phyloP scores from a whole-genome alignment of 2,888 invertebrate genomes.

The Eledone cirrhosa region DNA sequence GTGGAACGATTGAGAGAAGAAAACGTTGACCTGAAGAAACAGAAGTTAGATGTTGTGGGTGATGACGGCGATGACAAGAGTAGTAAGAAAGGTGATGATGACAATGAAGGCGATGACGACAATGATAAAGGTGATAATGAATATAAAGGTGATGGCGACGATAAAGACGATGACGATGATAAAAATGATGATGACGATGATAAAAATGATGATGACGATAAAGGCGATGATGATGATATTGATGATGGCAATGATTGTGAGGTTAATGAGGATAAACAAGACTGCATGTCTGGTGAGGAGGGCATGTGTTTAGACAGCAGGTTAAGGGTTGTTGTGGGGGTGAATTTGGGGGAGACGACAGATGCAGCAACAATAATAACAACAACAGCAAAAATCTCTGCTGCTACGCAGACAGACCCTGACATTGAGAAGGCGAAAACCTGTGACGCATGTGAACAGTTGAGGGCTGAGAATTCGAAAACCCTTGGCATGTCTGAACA shows the following conservation, averaged over 20 bases:
- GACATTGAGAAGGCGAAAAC: neutral
- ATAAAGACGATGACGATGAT: slow-evolving; percentile 22
- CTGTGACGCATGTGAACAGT: slow-evolving; percentile 5
- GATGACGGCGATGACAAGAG: too few species aligned
- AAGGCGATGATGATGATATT: slow-evolving; percentile 25
- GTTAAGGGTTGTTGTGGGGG: too few species aligned
- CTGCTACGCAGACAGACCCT: too few species aligned
- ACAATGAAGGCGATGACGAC: slow-evolving; percentile 19
- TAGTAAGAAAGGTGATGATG: slow-evolving; percentile 24
- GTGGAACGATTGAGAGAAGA: neutral
- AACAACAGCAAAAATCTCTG: too few species aligned
- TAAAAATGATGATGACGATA: slow-evolving; percentile 11
- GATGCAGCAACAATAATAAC: too few species aligned
- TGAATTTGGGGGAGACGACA: too few species aligned
- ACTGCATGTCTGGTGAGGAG: neutral
- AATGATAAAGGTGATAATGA: neutral
- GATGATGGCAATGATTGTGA: neutral
- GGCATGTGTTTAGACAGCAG: too few species aligned
- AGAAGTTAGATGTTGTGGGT: too few species aligned
- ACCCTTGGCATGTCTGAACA: slow-evolving; percentile 4
- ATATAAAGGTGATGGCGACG: neutral
- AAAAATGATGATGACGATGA: slow-evolving; percentile 11
- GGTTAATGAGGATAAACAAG: neutral
- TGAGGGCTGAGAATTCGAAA: neutral
- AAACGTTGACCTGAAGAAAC: neutral